Base-by-base conservation (phyloP, 53 echinoderm and acorn worm genomes). In the Hippasteria phrygiana region DNA sequence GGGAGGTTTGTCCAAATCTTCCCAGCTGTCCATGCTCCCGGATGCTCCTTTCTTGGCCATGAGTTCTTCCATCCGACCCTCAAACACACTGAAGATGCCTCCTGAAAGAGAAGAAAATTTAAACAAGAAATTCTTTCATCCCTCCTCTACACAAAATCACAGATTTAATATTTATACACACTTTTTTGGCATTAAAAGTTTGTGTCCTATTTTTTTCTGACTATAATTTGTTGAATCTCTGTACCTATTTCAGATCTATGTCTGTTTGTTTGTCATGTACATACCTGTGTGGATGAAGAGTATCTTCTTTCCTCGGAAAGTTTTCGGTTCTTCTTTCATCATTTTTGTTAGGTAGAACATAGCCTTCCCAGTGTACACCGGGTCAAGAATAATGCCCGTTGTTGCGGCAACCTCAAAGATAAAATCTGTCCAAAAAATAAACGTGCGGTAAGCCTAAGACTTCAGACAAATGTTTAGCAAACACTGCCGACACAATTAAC, bases 201-300 rank as follows among this genome's bases (percentile, higher is more conserved):
- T n/a, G n/a, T n/a, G n/a, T n/a, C n/a, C n/a, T n/a, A n/a, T n/a
- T n/a, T n/a, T n/a, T n/a, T n/a, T n/a, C n/a, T n/a, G n/a, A n/a
- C n/a, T n/a, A n/a, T n/a, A n/a, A n/a, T n/a, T n/a, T n/a, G n/a
- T n/a, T n/a, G n/a, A n/a, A n/a, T n/a, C n/a, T n/a, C n/a, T 16
- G 34, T 35, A 35, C 4, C 14, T 72, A 40, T 46, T 20, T 28
- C 13, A 0, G 48, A 20, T n/a, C n/a, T 43, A 48, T 46, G 46
- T 31, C 48, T 0, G 46, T 8, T 33, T 16, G 31, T 63, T 28
- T 51, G 14, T 51, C 9, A 12, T 17, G 16, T 20, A 70, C 93
- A 79, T 73, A 95, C 95, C 95, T 88, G 95, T 95, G 67, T 95
- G 93, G 20, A 95, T 76, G 35, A 93, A 95, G 37, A 95, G 89